Base-by-base conservation (phyloP, 2,888 invertebrate species). In the Eupithecia dodoneata region DNA sequence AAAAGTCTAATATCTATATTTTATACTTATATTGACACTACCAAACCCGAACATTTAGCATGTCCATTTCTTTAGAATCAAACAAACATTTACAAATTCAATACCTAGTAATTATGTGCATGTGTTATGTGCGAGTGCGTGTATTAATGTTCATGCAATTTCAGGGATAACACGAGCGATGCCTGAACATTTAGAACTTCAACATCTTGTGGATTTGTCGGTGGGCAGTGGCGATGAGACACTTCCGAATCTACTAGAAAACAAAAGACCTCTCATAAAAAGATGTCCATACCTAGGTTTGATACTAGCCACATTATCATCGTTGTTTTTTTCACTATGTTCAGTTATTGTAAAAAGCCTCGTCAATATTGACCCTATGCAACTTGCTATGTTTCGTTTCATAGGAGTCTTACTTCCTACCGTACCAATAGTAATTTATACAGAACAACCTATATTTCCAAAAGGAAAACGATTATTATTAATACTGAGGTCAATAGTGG, bases 331-430 rank as follows among this genome's bases (percentile, higher is more conserved):
- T 91, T 98, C 98, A 3, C 93, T 98, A 76, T 98, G 98, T 91
- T 98, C 98, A 71, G 98, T 98, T 55, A 98, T 99, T 83, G 98
- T 99, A 3, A 98, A 98, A 92, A 97, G 97, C 87, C 96, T 98
- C 85, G 97, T 98, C 5, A 97, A 98, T 85, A 96, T 98, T 67
- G 97, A 98, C 90, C 98, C 98, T 7, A 97, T 98, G 96, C 98
- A 98, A 89, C 94, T 99, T 79, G 98, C 98, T 6, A 97, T 98
- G 83, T 98, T 98, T 87, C 96, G 98, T 76, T 98, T 98, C 87
- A 96, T 98, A 75, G 98, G 98, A 13, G 98, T 98, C 2, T 93
- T 99, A 2, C 90, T 98, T 79, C 98, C 98, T 30, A 97, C 98
- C 12, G 96, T 98, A 88, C 98, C 98, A 15, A 97, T 98, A 85